These are phyloP conservation scores for Coccyzus lansbergi DNA, from an alignment of 2,797 vertebrate genomes.

Conservation along the genomic window DNA sequence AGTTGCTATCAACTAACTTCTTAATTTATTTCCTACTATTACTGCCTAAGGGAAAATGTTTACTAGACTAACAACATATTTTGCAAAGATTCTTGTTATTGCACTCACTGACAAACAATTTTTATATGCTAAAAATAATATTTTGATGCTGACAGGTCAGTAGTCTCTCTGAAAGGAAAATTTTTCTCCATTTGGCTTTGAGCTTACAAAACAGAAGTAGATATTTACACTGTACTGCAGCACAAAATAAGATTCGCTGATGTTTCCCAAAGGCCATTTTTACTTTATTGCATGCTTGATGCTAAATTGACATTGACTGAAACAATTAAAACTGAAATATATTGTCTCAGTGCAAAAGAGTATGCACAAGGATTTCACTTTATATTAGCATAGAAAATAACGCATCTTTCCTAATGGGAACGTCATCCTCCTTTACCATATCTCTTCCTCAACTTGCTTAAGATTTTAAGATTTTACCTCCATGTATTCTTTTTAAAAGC, in stretches of 20 bases:
- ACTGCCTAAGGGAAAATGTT: conserved; percentile 16
- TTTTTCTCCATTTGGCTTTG: conserved; percentile 27
- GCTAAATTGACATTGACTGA: conserved; percentile 43
- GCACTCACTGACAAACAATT: conserved; percentile 5
- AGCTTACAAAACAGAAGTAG: conserved; percentile 31
- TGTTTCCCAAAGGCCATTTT: conserved; percentile 43
- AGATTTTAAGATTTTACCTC: conserved; percentile 7
- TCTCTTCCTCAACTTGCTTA: neutral
- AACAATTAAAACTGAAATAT: conserved; percentile 61
- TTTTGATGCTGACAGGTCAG: conserved; percentile 45
- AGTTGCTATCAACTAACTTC: conserved; percentile 13
- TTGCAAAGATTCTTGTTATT: conserved; percentile 26
- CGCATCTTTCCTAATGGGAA: neutral
- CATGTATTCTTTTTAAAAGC: neutral
- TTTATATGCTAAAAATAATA: conserved; percentile 38
- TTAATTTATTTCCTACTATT: conserved; percentile 19
- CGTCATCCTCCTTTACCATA: neutral
- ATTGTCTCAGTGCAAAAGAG: neutral
- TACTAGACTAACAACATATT: conserved; percentile 18
- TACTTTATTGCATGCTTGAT: conserved; percentile 24
- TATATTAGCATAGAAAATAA: conserved; percentile 4
- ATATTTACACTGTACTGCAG: conserved; percentile 21
- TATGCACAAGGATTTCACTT: neutral
- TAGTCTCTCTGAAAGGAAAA: conserved; percentile 13
- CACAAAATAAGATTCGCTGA: conserved; percentile 23